These are phyloP conservation scores for Conistra vaccinii DNA, from an alignment of 2,888 invertebrate genomes.

Conservation along the genomic window DNA sequence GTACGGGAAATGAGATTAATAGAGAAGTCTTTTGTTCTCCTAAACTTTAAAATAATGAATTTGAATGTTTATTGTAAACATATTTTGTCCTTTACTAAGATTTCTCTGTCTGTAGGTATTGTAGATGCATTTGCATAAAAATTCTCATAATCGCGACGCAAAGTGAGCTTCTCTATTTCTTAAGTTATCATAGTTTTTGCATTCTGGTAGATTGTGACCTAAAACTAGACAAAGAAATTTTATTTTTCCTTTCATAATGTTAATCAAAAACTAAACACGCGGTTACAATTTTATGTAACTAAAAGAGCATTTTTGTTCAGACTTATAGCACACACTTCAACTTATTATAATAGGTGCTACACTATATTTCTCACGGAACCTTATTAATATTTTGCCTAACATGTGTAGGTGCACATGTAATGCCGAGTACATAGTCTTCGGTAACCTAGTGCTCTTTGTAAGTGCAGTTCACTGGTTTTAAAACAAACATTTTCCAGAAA, in stretches of 20 bases:
- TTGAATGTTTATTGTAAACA: not conserved
- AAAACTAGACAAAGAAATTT: not conserved
- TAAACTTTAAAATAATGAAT: not conserved
- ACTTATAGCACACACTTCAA: not conserved
- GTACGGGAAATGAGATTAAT: not conserved
- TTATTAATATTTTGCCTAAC: not conserved
- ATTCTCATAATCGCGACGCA: not conserved
- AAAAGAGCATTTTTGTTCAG: not conserved
- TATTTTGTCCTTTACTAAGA: not conserved
- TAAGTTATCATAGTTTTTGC: not conserved
- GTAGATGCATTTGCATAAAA: not conserved
- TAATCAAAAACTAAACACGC: not conserved
- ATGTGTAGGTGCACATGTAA: not conserved
- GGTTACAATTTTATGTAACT: not conserved
- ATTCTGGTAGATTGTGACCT: not conserved
- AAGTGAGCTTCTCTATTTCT: not conserved
- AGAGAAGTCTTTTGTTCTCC: not conserved
- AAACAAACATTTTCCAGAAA: not conserved
- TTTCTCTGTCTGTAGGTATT: no score
- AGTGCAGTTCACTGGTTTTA: not conserved
- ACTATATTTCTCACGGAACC: not conserved
- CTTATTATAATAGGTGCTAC: not conserved
- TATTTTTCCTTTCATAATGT: no score
- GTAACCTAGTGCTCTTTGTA: not conserved
- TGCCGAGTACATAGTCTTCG: not conserved